Conservation (phyloP, 2,113 vertebrate genomes). For the Hymenochirus boettgeri region DNA sequence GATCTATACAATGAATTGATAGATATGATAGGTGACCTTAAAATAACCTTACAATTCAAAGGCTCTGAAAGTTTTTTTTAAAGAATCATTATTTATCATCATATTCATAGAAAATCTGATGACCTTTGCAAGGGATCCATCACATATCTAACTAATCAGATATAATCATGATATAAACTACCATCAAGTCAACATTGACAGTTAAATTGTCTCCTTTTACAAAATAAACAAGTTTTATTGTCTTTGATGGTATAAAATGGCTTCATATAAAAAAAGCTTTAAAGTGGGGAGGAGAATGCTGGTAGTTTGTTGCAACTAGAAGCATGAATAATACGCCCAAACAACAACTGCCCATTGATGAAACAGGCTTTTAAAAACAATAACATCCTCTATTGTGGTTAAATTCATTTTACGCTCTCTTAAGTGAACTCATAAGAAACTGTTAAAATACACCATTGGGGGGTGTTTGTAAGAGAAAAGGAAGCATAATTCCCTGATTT, state of each 20-base stretch:
- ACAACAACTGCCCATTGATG: slow-evolving; percentile 32
- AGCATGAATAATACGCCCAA: slow-evolving; percentile 27
- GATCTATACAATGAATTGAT: too few relatives aligned
- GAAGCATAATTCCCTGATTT: background rate
- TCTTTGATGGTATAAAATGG: slow-evolving; percentile 1
- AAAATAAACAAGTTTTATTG: background rate
- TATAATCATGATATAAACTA: background rate
- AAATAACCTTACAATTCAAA: slow-evolving; percentile 34
- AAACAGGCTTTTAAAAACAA: slow-evolving; percentile 30
- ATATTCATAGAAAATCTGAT: slow-evolving; percentile 5
- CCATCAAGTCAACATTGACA: background rate
- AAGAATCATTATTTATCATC: slow-evolving; percentile 29
- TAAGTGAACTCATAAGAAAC: slow-evolving; percentile 29
- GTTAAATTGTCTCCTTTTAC: background rate
- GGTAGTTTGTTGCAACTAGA: slow-evolving; percentile 30
- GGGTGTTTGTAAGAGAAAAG: background rate
- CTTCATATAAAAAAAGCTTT: slow-evolving; percentile 24
- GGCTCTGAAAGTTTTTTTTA: slow-evolving; percentile 19
- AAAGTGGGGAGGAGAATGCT: slow-evolving; percentile 26
- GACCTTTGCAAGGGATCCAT: slow-evolving; percentile 17
- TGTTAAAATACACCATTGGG: slow-evolving; percentile 20
- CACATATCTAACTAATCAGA: background rate
- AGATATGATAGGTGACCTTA: slow-evolving; percentile 35
- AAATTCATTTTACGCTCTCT: slow-evolving; percentile 39
- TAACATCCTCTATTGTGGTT: slow-evolving; percentile 30